Conservation (phyloP, 2,888 invertebrate species). For the Agelastica alni region DNA sequence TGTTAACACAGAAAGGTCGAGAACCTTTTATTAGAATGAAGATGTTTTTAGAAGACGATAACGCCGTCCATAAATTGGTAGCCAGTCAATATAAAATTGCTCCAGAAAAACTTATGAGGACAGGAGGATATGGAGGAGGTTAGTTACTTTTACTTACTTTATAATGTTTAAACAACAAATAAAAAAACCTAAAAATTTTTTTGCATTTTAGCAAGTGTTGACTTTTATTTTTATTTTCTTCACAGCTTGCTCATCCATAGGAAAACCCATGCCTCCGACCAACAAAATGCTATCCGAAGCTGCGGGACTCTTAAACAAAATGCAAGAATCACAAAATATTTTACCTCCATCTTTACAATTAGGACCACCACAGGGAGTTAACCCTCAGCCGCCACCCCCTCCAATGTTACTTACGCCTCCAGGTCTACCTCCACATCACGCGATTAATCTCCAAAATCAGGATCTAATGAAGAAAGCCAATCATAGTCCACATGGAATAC, state of each 20-base stretch:
- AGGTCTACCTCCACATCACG: constrained; percentile 76
- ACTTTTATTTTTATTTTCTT: constrained; percentile 51
- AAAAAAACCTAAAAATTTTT: too few relatives aligned
- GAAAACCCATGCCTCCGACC: constrained; percentile 79
- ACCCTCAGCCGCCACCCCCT: constrained; percentile 55
- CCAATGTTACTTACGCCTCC: constrained; percentile 77
- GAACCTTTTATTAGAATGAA: constrained; percentile 98
- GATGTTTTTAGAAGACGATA: constrained; percentile 95
- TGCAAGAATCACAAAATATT: constrained; percentile 69
- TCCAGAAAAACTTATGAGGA: constrained; percentile 95
- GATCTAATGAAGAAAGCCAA: constrained; percentile 63
- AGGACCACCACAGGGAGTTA: constrained; percentile 52
- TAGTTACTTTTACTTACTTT: constrained; percentile 60
- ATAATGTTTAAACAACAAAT: too few relatives aligned
- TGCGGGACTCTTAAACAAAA: constrained; percentile 67
- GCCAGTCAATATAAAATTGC: constrained; percentile 98
- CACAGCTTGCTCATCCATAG: constrained; percentile 48
- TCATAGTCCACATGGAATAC: constrained; percentile 61
- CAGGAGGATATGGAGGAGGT: constrained; percentile 90
- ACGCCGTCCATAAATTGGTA: constrained; percentile 92
- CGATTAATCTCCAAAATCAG: constrained; percentile 66
- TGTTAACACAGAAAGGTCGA: constrained; percentile 95
- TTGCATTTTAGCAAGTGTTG: too few relatives aligned
- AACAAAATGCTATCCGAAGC: constrained; percentile 78
- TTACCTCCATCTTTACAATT: constrained; percentile 61